Base-by-base conservation (phyloP, 1,140 invertebrate species). In the Delia radicum region DNA sequence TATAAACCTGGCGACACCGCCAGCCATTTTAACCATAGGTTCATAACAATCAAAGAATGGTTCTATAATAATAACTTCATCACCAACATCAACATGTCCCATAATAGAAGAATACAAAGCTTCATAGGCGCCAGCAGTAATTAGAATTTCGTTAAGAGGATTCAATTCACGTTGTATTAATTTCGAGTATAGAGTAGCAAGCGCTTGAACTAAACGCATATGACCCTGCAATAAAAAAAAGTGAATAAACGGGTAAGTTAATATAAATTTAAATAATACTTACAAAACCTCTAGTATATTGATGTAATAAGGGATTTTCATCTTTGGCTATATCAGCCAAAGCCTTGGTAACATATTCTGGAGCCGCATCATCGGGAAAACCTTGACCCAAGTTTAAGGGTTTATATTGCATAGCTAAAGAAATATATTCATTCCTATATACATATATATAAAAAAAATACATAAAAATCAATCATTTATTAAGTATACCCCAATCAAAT, bases 1-100 rank as follows among this genome's bases (percentile, higher is more conserved):
- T 76, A 99, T 94, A 85, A 94, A 99, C 72, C 92, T 92, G 0
- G 96, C 92, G 24, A 91, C 89, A 12, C 96, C 98, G 1, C 96
- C 96, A 31, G 95, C 95, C 79, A 92, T 91, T 80, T 89, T 90
- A 1, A 99, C 93, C 94, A 99, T 98, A 2, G 97, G 96, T 77
- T 94, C 94, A 85, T 99, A 99, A 83, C 97, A 99, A 86, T 99
- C 98, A 86, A 98, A 99, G 87, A 94, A 99, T 8, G 98, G 98
- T 86, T 99, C 98, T 77, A 99, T 97, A 29, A 99, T 96, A 77
- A 99, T 97, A 77, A 97, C 96, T 87, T 99, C 96, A 88, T 94
- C 93, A 2, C 94, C 95, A 63, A 89, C 89, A 79, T 93, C 93
- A 8, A 97, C 91, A 81, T 96, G 91, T 26, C 96, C 96, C 88